phyloP scores from a whole-genome alignment of 2,797 vertebrate species.

The Agapornis canus region DNA sequence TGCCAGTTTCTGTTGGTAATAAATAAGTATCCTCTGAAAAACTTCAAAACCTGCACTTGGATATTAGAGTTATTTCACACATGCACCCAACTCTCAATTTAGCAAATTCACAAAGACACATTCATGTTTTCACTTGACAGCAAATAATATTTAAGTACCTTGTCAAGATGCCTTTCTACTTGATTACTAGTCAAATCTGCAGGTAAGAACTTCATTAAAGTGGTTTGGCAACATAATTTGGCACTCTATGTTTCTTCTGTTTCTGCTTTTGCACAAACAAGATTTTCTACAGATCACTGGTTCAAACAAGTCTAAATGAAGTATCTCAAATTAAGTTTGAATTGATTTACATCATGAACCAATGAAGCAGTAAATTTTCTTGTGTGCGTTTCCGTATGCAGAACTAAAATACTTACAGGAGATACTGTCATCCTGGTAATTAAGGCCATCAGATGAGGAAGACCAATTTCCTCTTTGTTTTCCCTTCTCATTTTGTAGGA shows the following conservation, averaged over 20 bases:
- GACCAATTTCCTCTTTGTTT: background rate
- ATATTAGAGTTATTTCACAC: background rate
- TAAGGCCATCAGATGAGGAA: background rate
- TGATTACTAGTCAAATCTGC: constrained; percentile 41
- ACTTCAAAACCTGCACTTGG: background rate
- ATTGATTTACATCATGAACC: constrained; percentile 68
- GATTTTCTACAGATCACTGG: constrained; percentile 78
- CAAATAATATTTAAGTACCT: constrained; percentile 14
- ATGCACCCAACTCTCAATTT: background rate
- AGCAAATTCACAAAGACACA: background rate
- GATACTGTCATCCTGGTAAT: constrained; percentile 62
- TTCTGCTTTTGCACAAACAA: constrained; percentile 73
- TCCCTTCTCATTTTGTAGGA: background rate
- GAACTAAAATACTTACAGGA: constrained; percentile 62
- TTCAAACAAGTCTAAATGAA: constrained; percentile 73
- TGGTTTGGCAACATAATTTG: constrained; percentile 61
- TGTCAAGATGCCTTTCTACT: background rate
- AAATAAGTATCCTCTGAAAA: background rate
- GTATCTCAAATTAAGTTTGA: constrained; percentile 79
- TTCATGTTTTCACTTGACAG: constrained; percentile 26
- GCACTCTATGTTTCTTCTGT: constrained; percentile 60
- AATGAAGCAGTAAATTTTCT: constrained; percentile 78
- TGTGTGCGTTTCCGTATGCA: constrained; percentile 57
- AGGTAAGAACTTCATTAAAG: constrained; percentile 53
- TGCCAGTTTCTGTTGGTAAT: background rate